phyloP scores from a whole-genome alignment of 2,888 invertebrate species.

The Microplitis manilae region DNA sequence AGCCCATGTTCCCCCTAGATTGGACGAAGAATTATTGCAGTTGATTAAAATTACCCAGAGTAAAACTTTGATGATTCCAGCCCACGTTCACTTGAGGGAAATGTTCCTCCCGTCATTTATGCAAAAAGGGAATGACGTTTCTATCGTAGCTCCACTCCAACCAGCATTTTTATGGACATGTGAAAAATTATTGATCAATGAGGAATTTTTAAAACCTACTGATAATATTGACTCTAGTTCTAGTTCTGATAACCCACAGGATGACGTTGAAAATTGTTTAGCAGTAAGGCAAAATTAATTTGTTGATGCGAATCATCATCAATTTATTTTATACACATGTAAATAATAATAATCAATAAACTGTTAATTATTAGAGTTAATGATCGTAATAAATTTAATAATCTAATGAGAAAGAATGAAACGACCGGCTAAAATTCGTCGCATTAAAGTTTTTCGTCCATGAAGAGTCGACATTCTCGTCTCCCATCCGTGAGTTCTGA shows the following conservation, averaged over 20 bases:
- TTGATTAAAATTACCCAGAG: conserved; percentile 50
- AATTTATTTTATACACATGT: conserved; percentile 8
- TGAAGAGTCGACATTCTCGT: conserved; percentile 79
- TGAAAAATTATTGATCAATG: conserved; percentile 58
- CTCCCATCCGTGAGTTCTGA: conserved; percentile 81
- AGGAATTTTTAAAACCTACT: conserved; percentile 31
- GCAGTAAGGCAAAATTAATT: conserved; percentile 33
- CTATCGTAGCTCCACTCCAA: conserved; percentile 62
- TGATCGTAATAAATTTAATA: conserved; percentile 10
- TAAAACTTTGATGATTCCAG: conserved; percentile 62
- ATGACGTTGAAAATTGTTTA: conserved; percentile 2
- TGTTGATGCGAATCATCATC: conserved; percentile 2
- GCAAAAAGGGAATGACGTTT: conserved; percentile 51
- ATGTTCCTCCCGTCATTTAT: conserved; percentile 55
- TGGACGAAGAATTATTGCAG: conserved; percentile 55
- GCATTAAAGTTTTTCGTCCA: conserved; percentile 83
- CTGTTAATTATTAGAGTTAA: conserved; percentile 10
- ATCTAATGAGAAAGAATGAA: conserved; percentile 79
- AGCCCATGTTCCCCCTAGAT: conserved; percentile 45
- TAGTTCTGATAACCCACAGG: background rate
- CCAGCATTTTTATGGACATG: conserved; percentile 66
- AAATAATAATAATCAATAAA: conserved; percentile 2
- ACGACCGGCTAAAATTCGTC: conserved; percentile 83
- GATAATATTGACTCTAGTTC: background rate
- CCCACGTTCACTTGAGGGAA: conserved; percentile 64